Percentiles rank a stretch among this genome's conserved stretches.
Conservation (phyloP, 2,888 invertebrate species). For the Capitulum mitella region DNA sequence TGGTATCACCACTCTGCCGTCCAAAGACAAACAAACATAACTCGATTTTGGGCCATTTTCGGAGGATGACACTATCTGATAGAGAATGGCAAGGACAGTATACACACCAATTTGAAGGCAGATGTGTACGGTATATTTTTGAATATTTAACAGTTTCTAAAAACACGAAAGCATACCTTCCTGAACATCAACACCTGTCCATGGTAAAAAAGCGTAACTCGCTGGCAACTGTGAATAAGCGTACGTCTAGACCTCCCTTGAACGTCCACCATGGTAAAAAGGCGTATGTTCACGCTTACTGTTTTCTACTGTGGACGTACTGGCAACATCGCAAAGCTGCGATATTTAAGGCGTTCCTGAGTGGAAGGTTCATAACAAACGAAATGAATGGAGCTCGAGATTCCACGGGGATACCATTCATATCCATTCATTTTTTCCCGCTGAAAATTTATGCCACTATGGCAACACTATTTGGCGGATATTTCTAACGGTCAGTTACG, state of each 20-base stretch:
- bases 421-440: background rate
- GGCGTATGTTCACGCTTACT: background rate
- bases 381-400: background rate
- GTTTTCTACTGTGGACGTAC: background rate
- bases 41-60: background rate
- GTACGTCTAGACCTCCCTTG: background rate
- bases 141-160: background rate
- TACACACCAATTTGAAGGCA: background rate
- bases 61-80: background rate
- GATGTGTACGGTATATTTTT: background rate
- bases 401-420: background rate
- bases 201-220: background rate
- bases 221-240: background rate
- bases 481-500: background rate
- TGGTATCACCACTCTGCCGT: too few species aligned
- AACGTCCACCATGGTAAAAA: background rate
- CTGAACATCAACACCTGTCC: background rate
- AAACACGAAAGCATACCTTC: background rate
- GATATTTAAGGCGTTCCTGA: background rate
- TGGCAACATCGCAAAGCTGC: background rate
- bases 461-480: background rate
- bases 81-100: background rate
- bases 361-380: background rate
- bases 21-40: background rate
- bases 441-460: background rate